Evolutionary conservation across 2,113 vertebrate species (phyloP), one percentile per base, ranked within the genome.

Genomic region (Silurus glanis): DNA sequence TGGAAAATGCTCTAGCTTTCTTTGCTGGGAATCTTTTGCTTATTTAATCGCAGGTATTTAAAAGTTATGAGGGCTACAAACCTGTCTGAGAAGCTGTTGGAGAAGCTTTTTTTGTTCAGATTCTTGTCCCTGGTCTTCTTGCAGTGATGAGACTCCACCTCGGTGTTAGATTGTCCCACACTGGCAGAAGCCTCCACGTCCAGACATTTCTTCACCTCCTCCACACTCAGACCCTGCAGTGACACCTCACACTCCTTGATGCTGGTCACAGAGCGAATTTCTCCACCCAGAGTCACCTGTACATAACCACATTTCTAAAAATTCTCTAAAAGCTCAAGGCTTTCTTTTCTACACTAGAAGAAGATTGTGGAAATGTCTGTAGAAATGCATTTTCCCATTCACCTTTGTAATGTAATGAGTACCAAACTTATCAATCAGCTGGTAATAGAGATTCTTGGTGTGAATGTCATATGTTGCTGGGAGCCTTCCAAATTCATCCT

Each of bases 381-480:
- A 37, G 37, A 1, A 71, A 71, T 1, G 9, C 12, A 12, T 21
- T 5, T 5, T 75, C 1, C 13, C 19, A 62, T 47, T 91, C 83
- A 95, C 95, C 91, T 94, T 94, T 2, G 90, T 94, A 90, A 96
- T 89, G 86, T 91, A 96, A 90, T 96, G 95, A 12, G 95, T 96
- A 37, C 95, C 95, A 16, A 92, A 96, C 82, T 79, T 91, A 53
- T 93, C 89, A 9, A 96, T 95, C 23, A 96, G 85, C 53, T 88
- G 92, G 91, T 92, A 93, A 83, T 91, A 96, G 2, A 94, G 93
- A 8, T 95, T 94, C 6, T 74, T 74, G 47, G 71, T 10, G 5
- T 7, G 21, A 17, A 84, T 6, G 2, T 78, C 13, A 9, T 28
- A 78, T 16, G 0, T 56, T 87, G 91, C 74, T 95, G 23, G 19